Percentiles rank a stretch among this genome's conserved stretches.
These are phyloP conservation scores for Parthenolecanium corni DNA, from an alignment of 2,888 invertebrate species.

Conservation along the genomic window DNA sequence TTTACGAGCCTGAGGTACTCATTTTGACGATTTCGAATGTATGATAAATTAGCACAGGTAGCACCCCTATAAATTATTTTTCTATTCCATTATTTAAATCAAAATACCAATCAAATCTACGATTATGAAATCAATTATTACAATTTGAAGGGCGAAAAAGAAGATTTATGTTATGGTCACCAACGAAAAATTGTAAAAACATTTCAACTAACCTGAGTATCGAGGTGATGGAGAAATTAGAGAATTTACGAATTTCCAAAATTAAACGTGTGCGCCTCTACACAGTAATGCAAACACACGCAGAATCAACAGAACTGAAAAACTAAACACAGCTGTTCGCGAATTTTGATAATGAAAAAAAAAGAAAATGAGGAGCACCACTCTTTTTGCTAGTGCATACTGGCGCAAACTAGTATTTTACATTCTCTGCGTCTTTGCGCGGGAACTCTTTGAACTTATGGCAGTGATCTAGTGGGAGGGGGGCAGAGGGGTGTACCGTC, in stretches of 20 bases:
- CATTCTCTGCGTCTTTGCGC: slow-evolving; percentile 16
- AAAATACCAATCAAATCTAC: no score
- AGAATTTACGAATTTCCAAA: neutral
- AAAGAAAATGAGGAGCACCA: no score
- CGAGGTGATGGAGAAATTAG: neutral
- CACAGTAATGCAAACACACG: no score
- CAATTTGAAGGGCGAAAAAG: no score
- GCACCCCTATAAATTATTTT: no score
- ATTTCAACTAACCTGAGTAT: neutral
- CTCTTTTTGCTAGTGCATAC: slow-evolving; percentile 2
- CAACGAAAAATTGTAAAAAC: no score
- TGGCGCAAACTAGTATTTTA: slow-evolving; percentile 26
- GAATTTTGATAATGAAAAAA: slow-evolving; percentile 12
- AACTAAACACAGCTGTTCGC: slow-evolving; percentile 10
- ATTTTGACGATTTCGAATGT: no score
- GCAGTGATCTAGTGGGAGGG: slow-evolving; percentile 2
- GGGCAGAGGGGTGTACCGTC: neutral
- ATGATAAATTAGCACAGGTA: no score
- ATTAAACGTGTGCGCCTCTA: neutral
- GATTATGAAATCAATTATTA: no score
- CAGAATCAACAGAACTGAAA: slow-evolving; percentile 17
- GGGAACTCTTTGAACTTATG: neutral
- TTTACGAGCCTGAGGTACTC: no score
- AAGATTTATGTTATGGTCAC: no score
- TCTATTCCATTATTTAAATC: no score